These are phyloP conservation scores for Morinoia aosen DNA, from an alignment of 2,888 invertebrate species.

Conservation along the genomic window DNA sequence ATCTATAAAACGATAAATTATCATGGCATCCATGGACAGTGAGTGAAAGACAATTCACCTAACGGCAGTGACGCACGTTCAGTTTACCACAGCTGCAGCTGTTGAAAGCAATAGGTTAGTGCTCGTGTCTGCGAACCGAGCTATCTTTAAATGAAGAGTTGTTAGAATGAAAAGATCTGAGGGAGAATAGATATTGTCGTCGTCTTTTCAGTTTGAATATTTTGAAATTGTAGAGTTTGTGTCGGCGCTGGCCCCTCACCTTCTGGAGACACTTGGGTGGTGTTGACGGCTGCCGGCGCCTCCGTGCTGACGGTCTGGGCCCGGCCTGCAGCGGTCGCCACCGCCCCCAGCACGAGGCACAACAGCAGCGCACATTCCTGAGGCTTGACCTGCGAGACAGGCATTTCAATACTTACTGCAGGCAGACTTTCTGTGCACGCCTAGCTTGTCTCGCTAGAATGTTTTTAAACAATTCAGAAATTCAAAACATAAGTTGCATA, in stretches of 20 bases:
- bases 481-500: no score
- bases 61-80: background rate
- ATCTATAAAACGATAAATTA: background rate
- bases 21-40: background rate
- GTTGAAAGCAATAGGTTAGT: background rate
- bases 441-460: no score
- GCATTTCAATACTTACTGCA: background rate
- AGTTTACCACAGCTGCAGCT: background rate
- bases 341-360: background rate
- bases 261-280: background rate
- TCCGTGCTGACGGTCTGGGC: constrained; percentile 2
- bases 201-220: background rate
- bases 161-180: background rate
- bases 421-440: background rate
- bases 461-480: no score
- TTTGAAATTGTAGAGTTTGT: background rate
- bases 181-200: background rate
- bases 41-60: background rate
- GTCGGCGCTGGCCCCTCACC: background rate
- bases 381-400: background rate
- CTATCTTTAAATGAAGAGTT: background rate
- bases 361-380: background rate
- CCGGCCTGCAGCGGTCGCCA: background rate
- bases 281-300: background rate
- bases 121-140: background rate